A percentile compares a stretch with the other conserved stretches of the same genome.
Evolutionary conservation across 2,113 vertebrate species (phyloP).

Genomic region (Hassar affinis): DNA sequence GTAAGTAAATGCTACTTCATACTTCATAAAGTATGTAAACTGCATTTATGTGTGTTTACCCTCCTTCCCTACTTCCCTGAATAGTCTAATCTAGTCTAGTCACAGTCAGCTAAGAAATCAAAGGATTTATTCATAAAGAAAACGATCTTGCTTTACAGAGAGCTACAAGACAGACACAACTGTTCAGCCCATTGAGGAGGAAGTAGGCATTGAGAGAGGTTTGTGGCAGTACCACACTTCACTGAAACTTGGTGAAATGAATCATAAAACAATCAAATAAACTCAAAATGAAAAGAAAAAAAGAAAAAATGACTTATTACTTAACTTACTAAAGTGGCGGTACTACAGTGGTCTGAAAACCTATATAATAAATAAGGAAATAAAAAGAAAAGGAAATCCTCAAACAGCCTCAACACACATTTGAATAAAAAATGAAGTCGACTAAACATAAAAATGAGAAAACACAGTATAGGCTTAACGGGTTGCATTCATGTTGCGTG

Average conservation of each 20-base stretch:
- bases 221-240: conserved; percentile 25
- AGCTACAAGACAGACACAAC: neutral
- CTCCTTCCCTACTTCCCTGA: conserved; percentile 10
- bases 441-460: neutral
- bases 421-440: neutral
- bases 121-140: conserved; percentile 1
- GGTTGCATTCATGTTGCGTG: neutral
- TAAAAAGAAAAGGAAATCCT: neutral
- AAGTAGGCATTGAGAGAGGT: conserved; percentile 22
- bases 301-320: neutral
- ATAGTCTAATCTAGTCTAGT: neutral
- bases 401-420: neutral
- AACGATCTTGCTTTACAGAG: conserved; percentile 35
- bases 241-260: neutral
- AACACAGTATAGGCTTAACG: neutral
- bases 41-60: conserved; percentile 28
- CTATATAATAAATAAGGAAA: neutral
- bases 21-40: conserved; percentile 8
- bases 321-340: neutral
- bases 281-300: neutral
- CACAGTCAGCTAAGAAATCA: neutral
- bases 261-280: neutral
- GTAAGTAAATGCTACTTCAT: conserved; percentile 14
- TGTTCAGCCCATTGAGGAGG: neutral
- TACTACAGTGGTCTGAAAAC: conserved; percentile 1